These are phyloP conservation scores for Epinotia demarniana DNA, from an alignment of 2,888 invertebrate species.

Conservation along the genomic window DNA sequence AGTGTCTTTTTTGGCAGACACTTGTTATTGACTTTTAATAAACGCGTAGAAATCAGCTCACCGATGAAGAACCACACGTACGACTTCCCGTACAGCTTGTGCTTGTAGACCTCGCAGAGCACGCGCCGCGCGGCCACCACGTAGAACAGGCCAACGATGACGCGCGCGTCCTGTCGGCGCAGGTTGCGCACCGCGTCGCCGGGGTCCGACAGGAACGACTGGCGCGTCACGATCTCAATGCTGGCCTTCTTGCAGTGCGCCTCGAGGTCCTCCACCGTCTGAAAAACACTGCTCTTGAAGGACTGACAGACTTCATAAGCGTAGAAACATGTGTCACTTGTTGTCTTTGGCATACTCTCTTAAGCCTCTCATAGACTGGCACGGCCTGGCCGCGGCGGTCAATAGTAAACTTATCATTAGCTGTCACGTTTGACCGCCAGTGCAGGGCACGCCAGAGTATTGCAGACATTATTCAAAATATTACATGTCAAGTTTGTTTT, in stretches of 20 bases:
- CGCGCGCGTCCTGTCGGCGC: slow-evolving; percentile 97
- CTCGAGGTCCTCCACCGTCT: slow-evolving; percentile 99
- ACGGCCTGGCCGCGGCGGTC: no score
- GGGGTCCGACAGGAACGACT: slow-evolving; percentile 98
- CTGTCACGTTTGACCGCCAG: no score
- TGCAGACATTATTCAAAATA: no score
- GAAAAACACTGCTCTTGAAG: slow-evolving; percentile 58
- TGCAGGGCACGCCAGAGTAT: no score
- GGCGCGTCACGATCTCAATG: slow-evolving; percentile 98
- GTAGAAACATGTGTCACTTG: no score
- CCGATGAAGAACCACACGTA: slow-evolving; percentile 99
- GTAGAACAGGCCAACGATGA: slow-evolving; percentile 99
- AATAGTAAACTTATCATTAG: no score
- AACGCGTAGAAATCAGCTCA: slow-evolving; percentile 68
- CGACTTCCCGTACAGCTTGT: slow-evolving; percentile 96
- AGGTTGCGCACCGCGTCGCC: slow-evolving; percentile 98
- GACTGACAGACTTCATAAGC: no score
- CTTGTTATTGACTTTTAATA: not conserved
- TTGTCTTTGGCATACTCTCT: no score
- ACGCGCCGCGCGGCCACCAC: slow-evolving; percentile 98
- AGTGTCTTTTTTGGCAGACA: no score
- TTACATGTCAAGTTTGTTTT: no score
- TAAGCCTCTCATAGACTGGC: no score
- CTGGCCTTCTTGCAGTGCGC: slow-evolving; percentile 95
- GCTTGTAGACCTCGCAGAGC: slow-evolving; percentile 98